Evolutionary conservation across 2,888 invertebrate genomes (phyloP).

Genomic region (Tillus elongatus): DNA sequence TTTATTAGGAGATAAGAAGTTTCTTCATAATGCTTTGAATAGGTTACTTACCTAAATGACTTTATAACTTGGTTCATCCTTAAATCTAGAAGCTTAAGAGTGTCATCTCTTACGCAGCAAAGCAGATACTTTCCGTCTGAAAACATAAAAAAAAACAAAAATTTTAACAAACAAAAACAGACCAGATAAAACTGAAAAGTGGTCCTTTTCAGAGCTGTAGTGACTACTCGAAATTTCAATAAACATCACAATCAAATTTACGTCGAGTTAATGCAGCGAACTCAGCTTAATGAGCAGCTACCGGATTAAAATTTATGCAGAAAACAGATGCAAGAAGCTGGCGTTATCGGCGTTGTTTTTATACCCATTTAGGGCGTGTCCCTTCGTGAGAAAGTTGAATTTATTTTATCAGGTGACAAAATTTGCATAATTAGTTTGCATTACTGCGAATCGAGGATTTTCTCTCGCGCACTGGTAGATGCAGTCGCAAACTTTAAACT

Average conservation of each 20-base stretch:
- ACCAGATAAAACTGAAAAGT: no score
- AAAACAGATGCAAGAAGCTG: constrained; percentile 16
- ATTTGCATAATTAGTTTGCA: constrained; percentile 34
- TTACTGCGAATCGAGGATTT: constrained; percentile 24
- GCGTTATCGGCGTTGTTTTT: constrained; percentile 21
- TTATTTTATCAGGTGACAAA: constrained; percentile 33
- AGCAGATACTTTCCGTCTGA: constrained; percentile 83
- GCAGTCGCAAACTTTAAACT: constrained; percentile 1
- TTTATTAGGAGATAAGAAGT: no score
- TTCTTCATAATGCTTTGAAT: no score
- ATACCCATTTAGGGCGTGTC: constrained; percentile 25
- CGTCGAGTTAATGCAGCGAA: constrained; percentile 22
- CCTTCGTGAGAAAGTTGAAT: constrained; percentile 25
- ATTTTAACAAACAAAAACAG: constrained; percentile 10
- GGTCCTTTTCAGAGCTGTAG: no score
- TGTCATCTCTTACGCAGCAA: constrained; percentile 91
- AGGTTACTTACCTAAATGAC: constrained; percentile 69
- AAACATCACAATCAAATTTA: constrained; percentile 26
- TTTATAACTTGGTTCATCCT: constrained; percentile 87
- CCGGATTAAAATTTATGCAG: constrained; percentile 27
- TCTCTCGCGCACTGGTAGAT: constrained; percentile 4
- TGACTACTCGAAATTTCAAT: constrained; percentile 22
- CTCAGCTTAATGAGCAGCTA: constrained; percentile 23
- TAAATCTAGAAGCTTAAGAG: constrained; percentile 87
- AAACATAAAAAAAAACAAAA: constrained; percentile 37